These are phyloP conservation scores for Ciconia stormi DNA, from an alignment of 2,113 vertebrate genomes.

Conservation along the genomic window DNA sequence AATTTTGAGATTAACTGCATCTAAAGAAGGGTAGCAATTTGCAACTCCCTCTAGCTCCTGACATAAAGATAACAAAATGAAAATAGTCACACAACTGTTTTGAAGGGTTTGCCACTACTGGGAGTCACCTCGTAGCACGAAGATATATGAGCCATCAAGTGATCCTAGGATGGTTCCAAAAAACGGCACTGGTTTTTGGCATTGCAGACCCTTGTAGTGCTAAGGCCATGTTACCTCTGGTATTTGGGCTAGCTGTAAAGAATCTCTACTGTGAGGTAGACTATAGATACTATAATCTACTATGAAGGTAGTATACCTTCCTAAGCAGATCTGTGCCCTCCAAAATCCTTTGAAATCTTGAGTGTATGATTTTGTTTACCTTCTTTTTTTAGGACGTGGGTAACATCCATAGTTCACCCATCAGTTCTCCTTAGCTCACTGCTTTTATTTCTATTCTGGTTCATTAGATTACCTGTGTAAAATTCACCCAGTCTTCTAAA, in stretches of 20 bases:
- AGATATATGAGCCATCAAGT: fast-evolving
- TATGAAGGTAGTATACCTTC: not conserved
- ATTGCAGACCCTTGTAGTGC: not conserved
- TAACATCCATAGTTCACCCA: not conserved
- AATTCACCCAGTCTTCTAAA: not conserved
- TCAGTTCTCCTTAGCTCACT: not conserved
- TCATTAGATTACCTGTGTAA: not conserved
- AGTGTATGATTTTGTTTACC: not conserved
- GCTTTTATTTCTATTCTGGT: not conserved
- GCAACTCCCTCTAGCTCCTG: not conserved
- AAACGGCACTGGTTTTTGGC: not conserved
- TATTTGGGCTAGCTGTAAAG: not conserved
- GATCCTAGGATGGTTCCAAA: not conserved
- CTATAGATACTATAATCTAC: not conserved
- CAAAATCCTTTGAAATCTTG: not conserved
- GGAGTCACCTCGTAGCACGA: not conserved
- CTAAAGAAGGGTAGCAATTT: not conserved
- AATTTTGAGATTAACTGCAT: not conserved
- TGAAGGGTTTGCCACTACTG: not conserved
- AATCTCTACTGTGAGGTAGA: not conserved
- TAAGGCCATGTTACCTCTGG: not conserved
- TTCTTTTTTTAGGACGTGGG: not conserved
- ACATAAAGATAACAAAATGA: not conserved
- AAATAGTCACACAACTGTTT: not conserved
- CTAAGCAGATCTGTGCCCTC: not conserved